Evolutionary conservation across 2,797 vertebrate species (phyloP), one percentile per base, ranked within the genome.

Genomic region (Sebastiscus tertius): DNA sequence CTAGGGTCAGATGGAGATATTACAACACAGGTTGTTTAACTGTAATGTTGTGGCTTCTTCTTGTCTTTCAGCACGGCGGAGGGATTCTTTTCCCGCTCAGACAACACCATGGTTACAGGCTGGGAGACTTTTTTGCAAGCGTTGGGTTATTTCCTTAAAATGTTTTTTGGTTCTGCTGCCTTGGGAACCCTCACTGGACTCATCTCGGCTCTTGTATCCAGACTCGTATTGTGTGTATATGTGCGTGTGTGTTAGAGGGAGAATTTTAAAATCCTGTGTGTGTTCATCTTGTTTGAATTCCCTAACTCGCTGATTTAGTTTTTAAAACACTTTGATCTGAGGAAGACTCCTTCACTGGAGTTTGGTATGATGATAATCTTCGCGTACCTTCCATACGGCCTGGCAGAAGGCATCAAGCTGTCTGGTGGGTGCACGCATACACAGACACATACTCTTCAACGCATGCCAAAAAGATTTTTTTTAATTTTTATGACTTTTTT

Each of bases 291-390:
- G 22, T 87, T 75, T 68, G 27, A 74, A 27, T 59, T 84, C 88
- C 93, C 65, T 95, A 93, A 95, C 89, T 80, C 6, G 8, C 4
- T n/a, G 13, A 62, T 20, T 18, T 71, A 96, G 96, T 94, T 91
- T 82, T 93, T 99, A 2, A 99, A 99, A 92, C 97, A 99, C 83
- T 97, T 99, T 83, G 99, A 99, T 91, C 92, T 99, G 93, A 97
- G 99, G 91, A 99, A 98, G 75, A 99, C 99, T 0, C 99, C 99
- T 1, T 99, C 99, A 16, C 91, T 99, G 49, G 99, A 99, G 92
- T 99, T 99, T 77, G 98, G 98, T 6, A 99, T 99, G 98, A 99
- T 99, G 99, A 98, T 99, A 59, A 99, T 99, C 85, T 99, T 99
- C 74, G 99, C 99, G 4, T 99, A 99, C 81, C 97, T 99, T 61